These are phyloP conservation scores for Eremophila alpestris DNA, from an alignment of 2,797 vertebrate species.

Conservation along the genomic window DNA sequence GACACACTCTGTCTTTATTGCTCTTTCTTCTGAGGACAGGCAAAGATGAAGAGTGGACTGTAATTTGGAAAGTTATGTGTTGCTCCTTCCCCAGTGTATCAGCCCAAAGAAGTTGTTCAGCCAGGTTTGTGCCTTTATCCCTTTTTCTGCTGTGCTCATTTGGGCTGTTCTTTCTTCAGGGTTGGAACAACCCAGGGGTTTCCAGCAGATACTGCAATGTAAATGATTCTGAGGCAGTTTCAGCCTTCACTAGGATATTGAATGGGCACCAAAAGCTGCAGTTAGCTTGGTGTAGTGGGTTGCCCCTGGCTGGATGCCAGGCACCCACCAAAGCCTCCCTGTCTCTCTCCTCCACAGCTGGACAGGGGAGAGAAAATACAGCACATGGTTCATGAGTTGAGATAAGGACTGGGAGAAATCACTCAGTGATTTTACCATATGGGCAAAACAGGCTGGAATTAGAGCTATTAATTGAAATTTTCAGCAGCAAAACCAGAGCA, in stretches of 20 bases:
- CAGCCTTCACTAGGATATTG: background rate
- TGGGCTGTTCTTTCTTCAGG: background rate
- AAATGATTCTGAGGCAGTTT: background rate
- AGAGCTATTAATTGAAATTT: background rate
- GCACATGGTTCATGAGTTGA: background rate
- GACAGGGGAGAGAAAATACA: background rate
- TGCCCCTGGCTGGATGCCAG: background rate
- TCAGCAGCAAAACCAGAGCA: background rate
- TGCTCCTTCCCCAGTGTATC: background rate
- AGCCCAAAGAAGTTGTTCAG: background rate
- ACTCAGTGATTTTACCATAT: background rate
- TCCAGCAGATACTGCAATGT: background rate
- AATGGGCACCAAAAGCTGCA: background rate
- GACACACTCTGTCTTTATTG: background rate
- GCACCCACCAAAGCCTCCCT: background rate
- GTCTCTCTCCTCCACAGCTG: background rate
- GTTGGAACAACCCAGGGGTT: background rate
- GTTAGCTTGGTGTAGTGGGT: background rate
- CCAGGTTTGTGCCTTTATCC: background rate
- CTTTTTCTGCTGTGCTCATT: background rate
- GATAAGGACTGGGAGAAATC: background rate
- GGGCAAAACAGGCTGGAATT: background rate
- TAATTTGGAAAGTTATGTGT: background rate
- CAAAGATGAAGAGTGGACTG: background rate
- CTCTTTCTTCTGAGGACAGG: background rate